These are phyloP conservation scores for Archegozetes longisetosus DNA, from an alignment of 1,140 invertebrate species.

Conservation along the genomic window DNA sequence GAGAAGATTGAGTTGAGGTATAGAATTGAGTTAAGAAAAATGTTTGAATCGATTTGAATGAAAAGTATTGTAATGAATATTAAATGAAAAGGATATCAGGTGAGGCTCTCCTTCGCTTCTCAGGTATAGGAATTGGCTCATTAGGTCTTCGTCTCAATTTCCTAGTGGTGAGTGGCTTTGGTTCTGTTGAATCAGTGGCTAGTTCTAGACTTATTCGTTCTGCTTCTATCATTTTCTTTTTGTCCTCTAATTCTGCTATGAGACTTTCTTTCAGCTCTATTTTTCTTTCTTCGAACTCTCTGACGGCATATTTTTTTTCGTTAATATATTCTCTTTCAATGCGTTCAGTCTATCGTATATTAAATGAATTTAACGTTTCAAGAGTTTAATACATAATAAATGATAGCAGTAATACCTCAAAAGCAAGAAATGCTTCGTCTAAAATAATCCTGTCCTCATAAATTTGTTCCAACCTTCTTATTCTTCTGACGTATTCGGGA, in stretches of 20 bases:
- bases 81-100: constrained; percentile 30
- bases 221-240: constrained; percentile 67
- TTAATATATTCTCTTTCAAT: constrained; percentile 70
- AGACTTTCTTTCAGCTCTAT: constrained; percentile 76
- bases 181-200: constrained; percentile 36
- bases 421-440: constrained; percentile 66
- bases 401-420: constrained; percentile 34
- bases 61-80: constrained; percentile 23
- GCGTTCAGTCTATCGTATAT: constrained; percentile 43
- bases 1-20: constrained; percentile 56
- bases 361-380: not conserved
- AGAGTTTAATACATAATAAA: not conserved
- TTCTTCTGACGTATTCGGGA: constrained; percentile 62
- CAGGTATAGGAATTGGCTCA: constrained; percentile 57
- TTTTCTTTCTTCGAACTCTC: constrained; percentile 91
- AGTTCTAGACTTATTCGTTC: constrained; percentile 72
- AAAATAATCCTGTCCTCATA: constrained; percentile 58
- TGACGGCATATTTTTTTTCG: constrained; percentile 68
- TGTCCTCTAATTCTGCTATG: constrained; percentile 79
- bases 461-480: constrained; percentile 63
- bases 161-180: constrained; percentile 49
- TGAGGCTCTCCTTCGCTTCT: constrained; percentile 48
- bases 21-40: constrained; percentile 29
- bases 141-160: constrained; percentile 80
- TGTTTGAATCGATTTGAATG: constrained; percentile 15